Evolutionary conservation across 2,888 invertebrate species (phyloP).

Genomic region (Euplagia quadripunctaria): DNA sequence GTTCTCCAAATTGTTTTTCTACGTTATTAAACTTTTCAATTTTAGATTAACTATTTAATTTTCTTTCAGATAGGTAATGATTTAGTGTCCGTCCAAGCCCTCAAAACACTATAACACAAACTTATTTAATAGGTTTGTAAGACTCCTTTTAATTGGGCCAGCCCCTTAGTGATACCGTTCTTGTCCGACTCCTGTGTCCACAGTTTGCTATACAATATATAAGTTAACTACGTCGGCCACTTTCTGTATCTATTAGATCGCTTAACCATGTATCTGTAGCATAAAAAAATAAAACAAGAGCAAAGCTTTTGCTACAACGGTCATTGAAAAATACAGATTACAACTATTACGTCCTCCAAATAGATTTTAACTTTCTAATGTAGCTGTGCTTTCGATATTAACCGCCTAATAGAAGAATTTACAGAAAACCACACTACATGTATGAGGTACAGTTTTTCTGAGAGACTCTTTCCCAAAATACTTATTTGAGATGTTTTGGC

Average conservation of each 20-base stretch:
- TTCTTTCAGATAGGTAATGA: not conserved
- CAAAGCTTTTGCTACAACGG: constrained; percentile 52
- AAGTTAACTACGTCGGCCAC: constrained; percentile 58
- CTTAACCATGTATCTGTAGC: constrained; percentile 43
- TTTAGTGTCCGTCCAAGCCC: not conserved
- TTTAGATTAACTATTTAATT: not conserved
- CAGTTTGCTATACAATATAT: constrained; percentile 64
- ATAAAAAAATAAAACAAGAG: constrained; percentile 43
- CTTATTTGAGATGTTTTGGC: no score
- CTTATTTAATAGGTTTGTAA: not conserved
- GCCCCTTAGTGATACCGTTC: constrained; percentile 74
- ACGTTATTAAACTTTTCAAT: not conserved
- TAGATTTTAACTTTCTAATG: constrained; percentile 64
- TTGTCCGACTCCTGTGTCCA: constrained; percentile 72
- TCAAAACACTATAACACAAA: not conserved
- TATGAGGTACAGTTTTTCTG: not conserved
- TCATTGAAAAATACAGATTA: constrained; percentile 54
- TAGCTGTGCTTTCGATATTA: constrained; percentile 46
- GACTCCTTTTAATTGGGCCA: constrained; percentile 53
- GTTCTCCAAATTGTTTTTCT: not conserved
- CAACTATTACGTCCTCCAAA: constrained; percentile 57
- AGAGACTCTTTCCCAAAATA: no score
- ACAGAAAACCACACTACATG: constrained; percentile 14
- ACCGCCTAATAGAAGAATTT: constrained; percentile 60
- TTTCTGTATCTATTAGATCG: constrained; percentile 69